Evolutionary conservation across 2,113 vertebrate genomes (phyloP), one percentile per base, ranked within the genome.

Genomic region (Callaeas wilsoni): DNA sequence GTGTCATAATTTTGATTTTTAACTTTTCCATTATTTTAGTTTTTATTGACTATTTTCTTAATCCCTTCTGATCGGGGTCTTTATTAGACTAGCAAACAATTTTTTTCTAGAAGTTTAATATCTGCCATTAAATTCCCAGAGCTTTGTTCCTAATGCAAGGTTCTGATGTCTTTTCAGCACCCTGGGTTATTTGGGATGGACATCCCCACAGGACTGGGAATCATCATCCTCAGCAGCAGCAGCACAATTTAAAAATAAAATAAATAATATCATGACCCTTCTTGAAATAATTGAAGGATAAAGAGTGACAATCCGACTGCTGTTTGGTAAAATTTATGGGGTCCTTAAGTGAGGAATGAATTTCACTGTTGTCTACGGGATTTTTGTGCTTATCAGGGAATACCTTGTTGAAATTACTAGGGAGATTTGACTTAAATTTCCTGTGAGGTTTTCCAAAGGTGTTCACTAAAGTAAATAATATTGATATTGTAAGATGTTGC

Each of bases 221-320:
- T 35, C 67, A 71, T 67, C 62, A 78, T 16, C 56, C 30, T 19
- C n/a, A 39, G 20, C 44, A 52, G 19, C 46, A 78, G 10, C 21
- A 62, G 1, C 17, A n/a, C 25, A 42, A 67, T 50, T 85, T 15
- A 39, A 64, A 56, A 74, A 20, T 12, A 6, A 27, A 35, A 35
- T 15, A 33, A n/a, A 22, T 2, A 13, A 35, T 5, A 26, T 33
- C 12, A 29, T 29, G 2, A 46, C 4, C 2, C 1, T 56, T 69
- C 7, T n/a, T 83, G 10, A 71, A 76, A 70, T 39, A 62, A 59
- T 18, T 79, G 15, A 42, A 55, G 11, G 8, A 20, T 46, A 46
- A 55, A 47, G 1, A 53, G 67, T 35, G 5, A 9, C 4, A 39
- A 10, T 35, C 13, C 11, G 5, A 17, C 4, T 8, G 11, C 21